These are phyloP conservation scores for Microchirus variegatus DNA, from an alignment of 2,797 vertebrate genomes.

Conservation along the genomic window DNA sequence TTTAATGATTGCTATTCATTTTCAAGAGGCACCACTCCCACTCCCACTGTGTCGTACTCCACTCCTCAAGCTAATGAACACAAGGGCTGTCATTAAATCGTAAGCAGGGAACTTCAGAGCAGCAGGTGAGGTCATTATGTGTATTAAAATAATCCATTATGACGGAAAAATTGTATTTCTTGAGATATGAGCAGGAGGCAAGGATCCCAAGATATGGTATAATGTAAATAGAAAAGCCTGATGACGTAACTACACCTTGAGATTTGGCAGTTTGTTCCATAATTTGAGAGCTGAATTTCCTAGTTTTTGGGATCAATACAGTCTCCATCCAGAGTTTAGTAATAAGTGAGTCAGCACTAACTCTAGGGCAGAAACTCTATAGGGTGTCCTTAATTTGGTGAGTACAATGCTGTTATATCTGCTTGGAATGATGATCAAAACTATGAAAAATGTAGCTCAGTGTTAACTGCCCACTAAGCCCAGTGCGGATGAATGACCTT, in stretches of 20 bases:
- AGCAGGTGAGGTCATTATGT: conserved; percentile 2
- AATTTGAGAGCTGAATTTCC: too few species aligned
- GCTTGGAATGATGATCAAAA: neutral
- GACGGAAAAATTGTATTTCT: too few species aligned
- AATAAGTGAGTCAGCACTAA: too few species aligned
- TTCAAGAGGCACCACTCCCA: conserved; percentile 14
- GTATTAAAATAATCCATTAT: conserved; percentile 1
- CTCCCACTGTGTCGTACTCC: too few species aligned
- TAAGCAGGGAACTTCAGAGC: neutral
- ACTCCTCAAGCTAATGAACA: neutral
- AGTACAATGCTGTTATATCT: too few species aligned
- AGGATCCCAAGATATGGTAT: conserved; percentile 2
- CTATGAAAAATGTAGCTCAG: neutral
- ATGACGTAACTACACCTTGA: neutral
- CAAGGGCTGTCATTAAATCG: conserved; percentile 6
- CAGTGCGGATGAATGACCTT: neutral
- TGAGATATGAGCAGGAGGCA: neutral
- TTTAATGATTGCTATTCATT: conserved; percentile 16
- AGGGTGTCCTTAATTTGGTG: too few species aligned
- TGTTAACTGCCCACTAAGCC: neutral
- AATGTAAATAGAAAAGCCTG: neutral
- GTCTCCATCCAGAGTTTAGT: too few species aligned
- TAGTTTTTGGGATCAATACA: too few species aligned
- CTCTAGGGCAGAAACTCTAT: too few species aligned
- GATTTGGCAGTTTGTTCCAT: too few species aligned